Evolutionary conservation across 2,888 invertebrate species (phyloP), one percentile per base, ranked within the genome.

Genomic region (Tenthredo livida): DNA sequence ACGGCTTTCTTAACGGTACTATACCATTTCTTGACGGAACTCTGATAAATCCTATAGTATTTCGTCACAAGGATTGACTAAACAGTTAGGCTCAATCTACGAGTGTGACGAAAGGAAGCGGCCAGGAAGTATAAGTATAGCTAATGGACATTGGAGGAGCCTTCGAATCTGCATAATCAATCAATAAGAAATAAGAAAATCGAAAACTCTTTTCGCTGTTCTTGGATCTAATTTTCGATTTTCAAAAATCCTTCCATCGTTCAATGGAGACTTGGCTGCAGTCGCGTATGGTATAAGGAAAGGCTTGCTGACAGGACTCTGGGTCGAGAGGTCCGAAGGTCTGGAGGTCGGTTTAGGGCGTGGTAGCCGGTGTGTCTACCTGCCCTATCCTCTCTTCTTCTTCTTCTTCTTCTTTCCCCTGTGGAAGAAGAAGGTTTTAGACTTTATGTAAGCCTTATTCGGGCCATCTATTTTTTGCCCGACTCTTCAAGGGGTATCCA

Each of bases 271-370:
- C 72, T 73, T 43, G 40, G 77, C 29, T 33, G 43, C 70, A 43
- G n/a, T n/a, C 43, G 73, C 43, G 43, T 21, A 73, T 73, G 17
- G 47, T 50, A 33, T 33, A 40, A 25, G 61, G 65, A 47, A 40
- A 25, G 61, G 65, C 67, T 47, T 67, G 83, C 83, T 83, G 83
- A 83, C 83, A 83, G 83, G 83, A 67, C 43, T 80, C n/a, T 61
- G 83, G 47, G 83, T 83, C 83, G 43, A 67, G 54, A 83, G 83
- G 83, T 83, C 83, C 83, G 47, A 61, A 86, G 88, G 87, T 88
- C 87, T 90, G 89, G 92, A 91, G 91, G 92, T 90, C 90, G 89
- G 89, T 89, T 89, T 89, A 91, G 92, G 91, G 91, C 91, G 91
- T 91, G 91, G 91, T 90, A 90, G 67, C 83, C 83, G 47, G 65